Conservation (phyloP, 1,140 invertebrate genomes). For the Heliconius eleuchia region DNA sequence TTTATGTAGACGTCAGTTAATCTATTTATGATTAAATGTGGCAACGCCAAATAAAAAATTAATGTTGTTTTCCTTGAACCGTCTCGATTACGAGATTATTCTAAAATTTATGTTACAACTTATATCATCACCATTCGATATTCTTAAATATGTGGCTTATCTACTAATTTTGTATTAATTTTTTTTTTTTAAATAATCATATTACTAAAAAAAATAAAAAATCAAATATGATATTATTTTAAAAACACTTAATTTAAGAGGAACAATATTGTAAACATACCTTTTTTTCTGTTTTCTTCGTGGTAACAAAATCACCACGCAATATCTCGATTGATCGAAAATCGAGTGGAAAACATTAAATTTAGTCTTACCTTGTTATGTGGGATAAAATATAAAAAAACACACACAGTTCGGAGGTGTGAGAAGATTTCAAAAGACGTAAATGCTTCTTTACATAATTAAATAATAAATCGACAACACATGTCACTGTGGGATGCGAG, state of each 20-base stretch:
- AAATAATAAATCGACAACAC: slow-evolving; percentile 31
- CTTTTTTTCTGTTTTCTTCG: no score
- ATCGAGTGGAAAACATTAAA: not conserved
- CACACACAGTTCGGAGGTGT: slow-evolving; percentile 11
- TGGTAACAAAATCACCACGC: no score
- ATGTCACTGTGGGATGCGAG: slow-evolving; percentile 16
- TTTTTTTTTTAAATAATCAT: not conserved
- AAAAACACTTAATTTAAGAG: no score
- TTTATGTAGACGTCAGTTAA: not conserved
- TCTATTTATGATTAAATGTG: not conserved
- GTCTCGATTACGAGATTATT: slow-evolving; percentile 11
- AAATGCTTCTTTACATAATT: slow-evolving; percentile 31
- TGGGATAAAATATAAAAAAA: not conserved
- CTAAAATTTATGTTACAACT: not conserved
- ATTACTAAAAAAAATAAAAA: not conserved
- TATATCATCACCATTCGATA: not conserved
- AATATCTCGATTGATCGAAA: no score
- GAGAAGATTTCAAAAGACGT: slow-evolving; percentile 23
- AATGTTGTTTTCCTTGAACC: slow-evolving; percentile 17
- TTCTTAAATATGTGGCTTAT: not conserved
- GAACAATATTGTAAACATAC: no score
- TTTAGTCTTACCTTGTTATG: not conserved
- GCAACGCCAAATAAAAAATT: slow-evolving; percentile 16
- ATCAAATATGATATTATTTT: no score
- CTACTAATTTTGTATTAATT: not conserved